Evolutionary conservation across 2,888 invertebrate species (phyloP), one percentile per base, ranked within the genome.

Genomic region (Ametastegia equiseti): DNA sequence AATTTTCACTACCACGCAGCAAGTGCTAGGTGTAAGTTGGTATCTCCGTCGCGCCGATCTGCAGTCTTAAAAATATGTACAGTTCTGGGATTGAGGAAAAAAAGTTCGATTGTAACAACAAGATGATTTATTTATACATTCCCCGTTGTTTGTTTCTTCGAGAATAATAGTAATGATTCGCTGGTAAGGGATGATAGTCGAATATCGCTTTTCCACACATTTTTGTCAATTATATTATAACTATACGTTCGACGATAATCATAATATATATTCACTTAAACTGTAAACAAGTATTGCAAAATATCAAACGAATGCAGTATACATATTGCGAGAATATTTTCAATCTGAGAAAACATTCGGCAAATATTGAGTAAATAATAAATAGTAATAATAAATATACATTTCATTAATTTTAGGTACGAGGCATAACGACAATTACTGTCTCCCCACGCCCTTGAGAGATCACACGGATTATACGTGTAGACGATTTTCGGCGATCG

Each of bases 71-170:
- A n/a, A n/a, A n/a, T n/a, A n/a, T n/a, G n/a, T n/a, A n/a, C n/a
- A n/a, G n/a, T n/a, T n/a, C n/a, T n/a, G n/a, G n/a, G n/a, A n/a
- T n/a, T n/a, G n/a, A n/a, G n/a, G n/a, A n/a, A n/a, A n/a, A 30
- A 71, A 71, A 11, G 45, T 47, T 30, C 47, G 47, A 23, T 71
- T 71, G 27, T 71, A 71, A 71, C 39, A 39, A 67, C 23, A 39
- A 67, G 39, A 39, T 67, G 9, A 19, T 67, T 71, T 71, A 71
- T 71, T 71, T 15, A 45, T 19, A 47, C 47, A 47, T 71, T 27
- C n/a, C 27, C 47, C 47, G 19, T 67, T 67, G 19, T 11, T 39
- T 39, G 7, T 39, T 5, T 39, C 2, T 54, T 39, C 19, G 65
- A 39, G n/a, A 71, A 71, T 23, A 15, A 27, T 42, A 1, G 45